phyloP scores from a whole-genome alignment of 1,140 invertebrate genomes.

The Drosophila cardini region DNA sequence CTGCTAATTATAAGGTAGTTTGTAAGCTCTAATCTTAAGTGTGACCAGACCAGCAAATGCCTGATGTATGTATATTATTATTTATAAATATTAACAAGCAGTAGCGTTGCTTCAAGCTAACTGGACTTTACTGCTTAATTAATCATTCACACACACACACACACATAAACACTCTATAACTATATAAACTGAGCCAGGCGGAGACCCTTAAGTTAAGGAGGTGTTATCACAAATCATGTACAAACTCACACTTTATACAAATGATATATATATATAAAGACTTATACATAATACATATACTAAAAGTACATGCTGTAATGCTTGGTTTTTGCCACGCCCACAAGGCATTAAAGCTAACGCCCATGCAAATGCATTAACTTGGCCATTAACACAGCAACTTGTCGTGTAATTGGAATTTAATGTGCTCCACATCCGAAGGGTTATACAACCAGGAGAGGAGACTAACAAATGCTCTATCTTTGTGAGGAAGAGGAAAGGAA shows the following conservation, averaged over 20 bases:
- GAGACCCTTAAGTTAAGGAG: slow-evolving; percentile 1
- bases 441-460: slow-evolving; percentile 22
- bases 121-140: slow-evolving; percentile 40
- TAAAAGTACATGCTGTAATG: slow-evolving; percentile 38
- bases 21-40: slow-evolving; percentile 41
- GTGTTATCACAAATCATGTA: slow-evolving; percentile 46
- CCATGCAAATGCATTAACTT: slow-evolving; percentile 65
- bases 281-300: slow-evolving; percentile 40
- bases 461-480: slow-evolving; percentile 17
- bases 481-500: too few relatives aligned
- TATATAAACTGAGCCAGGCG: slow-evolving; percentile 4
- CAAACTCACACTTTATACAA: slow-evolving; percentile 44
- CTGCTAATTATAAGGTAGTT: slow-evolving; percentile 40
- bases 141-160: slow-evolving; percentile 19
- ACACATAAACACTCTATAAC: slow-evolving; percentile 26
- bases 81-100: slow-evolving; percentile 52
- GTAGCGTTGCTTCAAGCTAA: slow-evolving; percentile 50
- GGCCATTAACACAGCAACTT: slow-evolving; percentile 72
- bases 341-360: slow-evolving; percentile 26
- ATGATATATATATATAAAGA: background rate
- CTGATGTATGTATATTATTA: slow-evolving; percentile 52
- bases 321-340: slow-evolving; percentile 54
- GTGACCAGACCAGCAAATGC: slow-evolving; percentile 49
- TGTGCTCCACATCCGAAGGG: slow-evolving; percentile 63
- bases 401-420: slow-evolving; percentile 79